Base-by-base conservation (phyloP, 1,140 invertebrate species). In the Odontomachus brunneus region DNA sequence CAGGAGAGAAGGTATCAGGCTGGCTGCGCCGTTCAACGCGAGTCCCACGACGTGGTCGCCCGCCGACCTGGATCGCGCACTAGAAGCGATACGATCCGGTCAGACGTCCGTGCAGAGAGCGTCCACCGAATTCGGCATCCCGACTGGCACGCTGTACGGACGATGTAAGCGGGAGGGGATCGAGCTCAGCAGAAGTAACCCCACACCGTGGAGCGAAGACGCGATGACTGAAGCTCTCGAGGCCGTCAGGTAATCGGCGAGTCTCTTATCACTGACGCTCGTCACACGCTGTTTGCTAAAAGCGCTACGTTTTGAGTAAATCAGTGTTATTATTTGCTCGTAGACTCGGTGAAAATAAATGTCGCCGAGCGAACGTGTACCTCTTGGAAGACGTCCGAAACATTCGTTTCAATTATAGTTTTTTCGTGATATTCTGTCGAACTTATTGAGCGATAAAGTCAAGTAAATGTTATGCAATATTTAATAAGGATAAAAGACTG, bases 181-280 rank as follows among this genome's bases (percentile, higher is more conserved):
- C 85, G 97, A 98, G 92, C 93, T 98, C 73, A 97, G 97, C 14
- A 95, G 97, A 85, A 97, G 97, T 82, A 97, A 97, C 94, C 97
- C 97, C 51, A 97, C 97, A 26, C 97, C 97, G 4, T 98, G 97
- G 97, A 97, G 97, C 57, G 97, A 98, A 90, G 97, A 97, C 91
- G 97, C 97, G 29, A 98, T 98, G 97, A 97, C 96, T 12, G 97
- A 98, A 93, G 97, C 97, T 53, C 94, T 98, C 59, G 97, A 98
- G 92, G 97, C 97, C 85, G 97, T 98, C 71, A 96, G 97, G 97
- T 97, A 93, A 91, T 89, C 90, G 82, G 62, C 60, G 57, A 14
- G 17, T 63, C 5, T 63, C 51, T 15, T 60, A 44, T 44, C 3
- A 44, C 14, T 69, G 5, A 0, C 4, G 49, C 9, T 66, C 29